Evolutionary conservation across 2,113 vertebrate genomes (phyloP).

Genomic region (Ameiurus melas): DNA sequence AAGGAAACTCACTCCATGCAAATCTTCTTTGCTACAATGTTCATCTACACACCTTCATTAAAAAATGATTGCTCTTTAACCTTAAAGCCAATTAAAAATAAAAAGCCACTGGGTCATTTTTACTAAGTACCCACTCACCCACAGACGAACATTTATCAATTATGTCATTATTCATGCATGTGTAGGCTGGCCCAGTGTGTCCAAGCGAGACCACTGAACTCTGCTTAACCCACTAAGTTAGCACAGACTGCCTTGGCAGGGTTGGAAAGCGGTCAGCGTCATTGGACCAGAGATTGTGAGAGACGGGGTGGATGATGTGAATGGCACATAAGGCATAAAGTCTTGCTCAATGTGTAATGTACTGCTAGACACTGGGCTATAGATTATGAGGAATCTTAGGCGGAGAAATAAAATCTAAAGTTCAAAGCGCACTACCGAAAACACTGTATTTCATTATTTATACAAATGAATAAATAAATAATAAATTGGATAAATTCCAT

Average conservation of each 20-base stretch:
- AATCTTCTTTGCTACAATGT: background rate
- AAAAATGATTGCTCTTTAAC: background rate
- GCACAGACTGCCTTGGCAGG: slow-evolving; percentile 41
- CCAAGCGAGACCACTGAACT: slow-evolving; percentile 63
- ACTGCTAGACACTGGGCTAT: background rate
- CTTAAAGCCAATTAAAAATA: background rate
- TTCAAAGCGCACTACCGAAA: background rate
- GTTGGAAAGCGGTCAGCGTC: slow-evolving; percentile 41
- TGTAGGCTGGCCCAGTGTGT: slow-evolving; percentile 36
- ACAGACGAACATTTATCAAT: slow-evolving; percentile 55
- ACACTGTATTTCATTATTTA: background rate
- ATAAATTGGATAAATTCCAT: too few relatives aligned
- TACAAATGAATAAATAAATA: too few relatives aligned
- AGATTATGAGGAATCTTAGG: background rate
- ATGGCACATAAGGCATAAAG: background rate
- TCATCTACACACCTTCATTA: background rate
- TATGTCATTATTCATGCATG: slow-evolving; percentile 57
- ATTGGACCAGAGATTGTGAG: background rate
- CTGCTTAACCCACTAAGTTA: slow-evolving; percentile 58
- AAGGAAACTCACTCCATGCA: background rate
- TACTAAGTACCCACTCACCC: slow-evolving; percentile 31
- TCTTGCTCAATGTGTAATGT: background rate
- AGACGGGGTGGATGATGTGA: background rate
- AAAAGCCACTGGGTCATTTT: background rate
- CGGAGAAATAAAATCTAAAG: background rate